Evolutionary conservation across 1,140 invertebrate genomes (phyloP).

Genomic region (Lysiphlebus fabarum): DNA sequence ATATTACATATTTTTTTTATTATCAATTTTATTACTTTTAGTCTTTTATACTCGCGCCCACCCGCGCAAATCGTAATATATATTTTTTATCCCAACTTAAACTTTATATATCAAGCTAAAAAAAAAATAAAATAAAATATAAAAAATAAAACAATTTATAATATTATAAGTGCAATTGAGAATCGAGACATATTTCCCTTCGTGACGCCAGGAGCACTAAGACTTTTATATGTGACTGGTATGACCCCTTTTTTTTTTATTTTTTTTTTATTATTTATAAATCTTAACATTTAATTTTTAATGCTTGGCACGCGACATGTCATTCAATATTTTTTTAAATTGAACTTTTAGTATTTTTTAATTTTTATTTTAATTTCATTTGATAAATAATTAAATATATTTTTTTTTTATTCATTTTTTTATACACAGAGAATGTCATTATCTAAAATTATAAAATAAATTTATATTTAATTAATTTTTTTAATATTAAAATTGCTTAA

Average conservation of each 20-base stretch:
- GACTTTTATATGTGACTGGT: conserved; percentile 20
- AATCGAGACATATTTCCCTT: conserved; percentile 11
- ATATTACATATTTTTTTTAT: too few species aligned
- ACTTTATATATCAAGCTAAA: background rate
- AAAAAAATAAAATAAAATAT: too few species aligned
- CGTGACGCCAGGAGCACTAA: conserved; percentile 21
- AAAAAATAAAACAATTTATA: conserved; percentile 9
- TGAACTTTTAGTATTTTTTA: too few species aligned
- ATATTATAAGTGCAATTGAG: background rate
- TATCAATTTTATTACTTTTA: conserved; percentile 2
- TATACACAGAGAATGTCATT: too few species aligned
- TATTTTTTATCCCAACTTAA: background rate
- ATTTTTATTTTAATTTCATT: too few species aligned
- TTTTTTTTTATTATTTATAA: background rate
- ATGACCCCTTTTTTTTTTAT: conserved; percentile 17
- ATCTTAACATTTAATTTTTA: background rate
- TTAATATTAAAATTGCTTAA: too few species aligned
- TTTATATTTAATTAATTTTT: too few species aligned
- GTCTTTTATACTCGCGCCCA: background rate
- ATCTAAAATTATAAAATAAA: too few species aligned
- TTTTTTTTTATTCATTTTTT: too few species aligned
- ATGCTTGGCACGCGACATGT: background rate
- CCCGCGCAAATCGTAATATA: background rate
- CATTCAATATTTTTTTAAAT: too few species aligned
- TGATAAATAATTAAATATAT: too few species aligned